Percentiles rank a stretch among this genome's conserved stretches.
Conservation (phyloP, 1,140 invertebrate species). For the Megalonaias nervosa region DNA sequence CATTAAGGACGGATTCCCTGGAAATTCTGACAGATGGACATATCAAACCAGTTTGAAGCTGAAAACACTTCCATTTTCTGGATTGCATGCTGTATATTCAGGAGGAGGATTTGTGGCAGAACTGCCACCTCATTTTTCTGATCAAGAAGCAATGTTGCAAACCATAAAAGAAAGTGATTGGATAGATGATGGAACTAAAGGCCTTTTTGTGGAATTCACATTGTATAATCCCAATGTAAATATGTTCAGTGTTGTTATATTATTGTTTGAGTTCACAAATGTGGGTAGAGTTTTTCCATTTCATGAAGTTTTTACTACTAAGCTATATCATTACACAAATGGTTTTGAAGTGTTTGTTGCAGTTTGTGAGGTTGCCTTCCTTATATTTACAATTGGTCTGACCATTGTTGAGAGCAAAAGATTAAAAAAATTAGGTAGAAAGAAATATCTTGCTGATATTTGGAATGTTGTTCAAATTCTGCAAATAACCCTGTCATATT, state of each 20-base stretch:
- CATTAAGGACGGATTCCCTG: no score
- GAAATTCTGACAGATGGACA: no score
- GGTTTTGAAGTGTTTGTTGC: constrained; percentile 24
- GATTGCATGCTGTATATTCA: no score
- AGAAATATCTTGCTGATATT: constrained; percentile 28
- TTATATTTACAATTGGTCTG: constrained; percentile 20
- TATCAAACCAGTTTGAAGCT: no score
- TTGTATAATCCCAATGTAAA: constrained; percentile 70
- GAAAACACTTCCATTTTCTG: no score
- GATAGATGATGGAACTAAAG: constrained; percentile 72
- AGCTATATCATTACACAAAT: constrained; percentile 22
- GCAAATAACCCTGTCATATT: constrained; percentile 18
- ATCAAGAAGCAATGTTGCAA: no score
- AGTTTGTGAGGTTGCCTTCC: constrained; percentile 25
- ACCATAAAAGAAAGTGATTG: constrained; percentile 47
- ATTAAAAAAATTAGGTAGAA: constrained; percentile 2
- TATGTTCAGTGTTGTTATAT: constrained; percentile 35
- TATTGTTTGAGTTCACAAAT: constrained; percentile 35
- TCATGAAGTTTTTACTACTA: constrained; percentile 36
- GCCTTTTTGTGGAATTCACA: constrained; percentile 72
- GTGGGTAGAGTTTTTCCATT: constrained; percentile 26
- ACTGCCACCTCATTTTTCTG: no score
- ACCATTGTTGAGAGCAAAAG: constrained; percentile 31
- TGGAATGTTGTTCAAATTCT: constrained; percentile 27
- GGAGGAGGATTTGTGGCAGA: no score